Evolutionary conservation across 2,888 invertebrate species (phyloP).

Genomic region (Cylindroiulus punctatus): DNA sequence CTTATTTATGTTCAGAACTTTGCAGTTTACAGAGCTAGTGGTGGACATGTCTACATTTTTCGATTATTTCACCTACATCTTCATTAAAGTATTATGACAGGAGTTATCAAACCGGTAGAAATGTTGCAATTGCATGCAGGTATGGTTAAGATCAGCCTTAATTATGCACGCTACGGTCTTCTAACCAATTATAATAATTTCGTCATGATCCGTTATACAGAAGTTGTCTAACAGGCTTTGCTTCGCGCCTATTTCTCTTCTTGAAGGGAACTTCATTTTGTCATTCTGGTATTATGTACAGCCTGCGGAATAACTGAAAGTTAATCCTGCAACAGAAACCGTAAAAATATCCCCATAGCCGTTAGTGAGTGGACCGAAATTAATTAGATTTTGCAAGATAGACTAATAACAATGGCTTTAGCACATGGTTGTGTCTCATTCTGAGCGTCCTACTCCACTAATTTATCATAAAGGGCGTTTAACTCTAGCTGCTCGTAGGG

Average conservation of each 20-base stretch:
- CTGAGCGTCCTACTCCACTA: background rate
- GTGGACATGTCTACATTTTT: too few relatives aligned
- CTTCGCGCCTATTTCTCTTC: background rate
- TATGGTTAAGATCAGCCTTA: too few relatives aligned
- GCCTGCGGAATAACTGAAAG: background rate
- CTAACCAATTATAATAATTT: too few relatives aligned
- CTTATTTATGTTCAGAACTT: too few relatives aligned
- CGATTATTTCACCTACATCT: too few relatives aligned
- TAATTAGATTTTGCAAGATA: constrained; percentile 14
- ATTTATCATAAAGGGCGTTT: constrained; percentile 31
- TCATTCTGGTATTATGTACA: constrained; percentile 7
- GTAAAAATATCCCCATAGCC: background rate
- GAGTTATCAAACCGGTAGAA: too few relatives aligned
- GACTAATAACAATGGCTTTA: constrained; percentile 16
- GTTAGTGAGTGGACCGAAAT: background rate
- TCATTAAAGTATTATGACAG: too few relatives aligned
- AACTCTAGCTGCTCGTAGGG: background rate
- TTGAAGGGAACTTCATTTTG: background rate
- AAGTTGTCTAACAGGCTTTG: background rate
- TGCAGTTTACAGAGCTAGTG: too few relatives aligned
- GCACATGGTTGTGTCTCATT: background rate
- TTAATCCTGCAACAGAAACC: constrained; percentile 7
- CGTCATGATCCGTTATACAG: too few relatives aligned
- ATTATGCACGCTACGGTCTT: too few relatives aligned
- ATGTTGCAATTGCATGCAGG: too few relatives aligned